Evolutionary conservation across 35 echinoderm and acorn worm genomes (phyloP).

Genomic region (Lytechinus variegatus): DNA sequence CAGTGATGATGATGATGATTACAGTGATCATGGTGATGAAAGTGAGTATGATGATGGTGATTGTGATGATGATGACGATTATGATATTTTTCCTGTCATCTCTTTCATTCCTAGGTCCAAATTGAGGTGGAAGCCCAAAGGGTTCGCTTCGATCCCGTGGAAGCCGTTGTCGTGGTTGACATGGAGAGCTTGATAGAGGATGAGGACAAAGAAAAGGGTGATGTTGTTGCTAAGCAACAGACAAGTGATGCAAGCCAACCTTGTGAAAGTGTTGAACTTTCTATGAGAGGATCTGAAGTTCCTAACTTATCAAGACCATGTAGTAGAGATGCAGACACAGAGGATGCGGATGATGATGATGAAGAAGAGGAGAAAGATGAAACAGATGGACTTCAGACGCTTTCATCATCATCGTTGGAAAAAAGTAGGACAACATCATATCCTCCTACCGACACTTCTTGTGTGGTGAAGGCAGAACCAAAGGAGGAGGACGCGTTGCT

Average conservation of each 20-base stretch:
- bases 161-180: background rate
- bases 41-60: too few species aligned
- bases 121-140: slow-evolving; percentile 63
- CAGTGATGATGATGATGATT: too few species aligned
- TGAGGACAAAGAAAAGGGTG: background rate
- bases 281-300: background rate
- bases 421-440: background rate
- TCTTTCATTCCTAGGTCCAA: slow-evolving; percentile 40
- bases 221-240: slow-evolving; percentile 1
- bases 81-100: background rate
- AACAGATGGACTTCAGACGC: background rate
- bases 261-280: background rate
- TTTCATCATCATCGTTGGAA: background rate
- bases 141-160: slow-evolving; percentile 56
- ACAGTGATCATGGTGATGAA: too few species aligned
- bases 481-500: background rate
- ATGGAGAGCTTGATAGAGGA: background rate
- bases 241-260: background rate
- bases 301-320: background rate
- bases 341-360: slow-evolving; percentile 35
- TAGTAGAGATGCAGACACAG: slow-evolving; percentile 39
- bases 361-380: slow-evolving; percentile 19
- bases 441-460: background rate
- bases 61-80: too few species aligned
- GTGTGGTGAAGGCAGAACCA: background rate